Evolutionary conservation across 2,888 invertebrate species (phyloP).

Genomic region (Deilephila porcellus): DNA sequence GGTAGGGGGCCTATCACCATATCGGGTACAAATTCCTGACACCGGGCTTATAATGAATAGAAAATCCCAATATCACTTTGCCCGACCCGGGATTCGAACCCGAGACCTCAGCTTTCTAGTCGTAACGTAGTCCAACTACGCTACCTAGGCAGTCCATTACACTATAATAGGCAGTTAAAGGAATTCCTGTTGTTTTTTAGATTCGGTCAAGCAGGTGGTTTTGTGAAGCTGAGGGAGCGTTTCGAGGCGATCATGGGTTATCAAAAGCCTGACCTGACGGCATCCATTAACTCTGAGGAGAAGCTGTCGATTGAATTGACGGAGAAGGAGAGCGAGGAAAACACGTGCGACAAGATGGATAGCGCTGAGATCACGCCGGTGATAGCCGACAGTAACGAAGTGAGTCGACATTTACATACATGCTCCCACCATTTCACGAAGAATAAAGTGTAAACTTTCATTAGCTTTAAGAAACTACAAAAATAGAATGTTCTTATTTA

Average conservation of each 20-base stretch:
- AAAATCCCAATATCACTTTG: too few relatives aligned
- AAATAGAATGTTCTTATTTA: too few relatives aligned
- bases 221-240: constrained; percentile 92
- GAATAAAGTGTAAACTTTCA: too few relatives aligned
- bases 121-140: too few relatives aligned
- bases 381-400: constrained; percentile 68
- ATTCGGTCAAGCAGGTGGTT: constrained; percentile 96
- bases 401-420: constrained; percentile 45
- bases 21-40: too few relatives aligned
- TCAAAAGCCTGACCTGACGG: constrained; percentile 78
- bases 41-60: too few relatives aligned
- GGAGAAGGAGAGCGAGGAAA: constrained; percentile 72
- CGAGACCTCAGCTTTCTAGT: too few relatives aligned
- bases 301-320: constrained; percentile 72
- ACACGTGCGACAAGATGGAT: constrained; percentile 58
- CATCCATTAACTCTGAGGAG: constrained; percentile 72
- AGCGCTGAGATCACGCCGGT: constrained; percentile 55
- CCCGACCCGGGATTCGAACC: too few relatives aligned
- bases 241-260: constrained; percentile 90
- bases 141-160: too few relatives aligned
- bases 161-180: too few relatives aligned
- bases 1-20: too few relatives aligned
- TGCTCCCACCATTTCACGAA: not conserved
- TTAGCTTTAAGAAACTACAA: too few relatives aligned
- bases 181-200: constrained; percentile 61